phyloP scores from a whole-genome alignment of 92 coral and sea anemone species.

The Zoanthus sansibaricus region DNA sequence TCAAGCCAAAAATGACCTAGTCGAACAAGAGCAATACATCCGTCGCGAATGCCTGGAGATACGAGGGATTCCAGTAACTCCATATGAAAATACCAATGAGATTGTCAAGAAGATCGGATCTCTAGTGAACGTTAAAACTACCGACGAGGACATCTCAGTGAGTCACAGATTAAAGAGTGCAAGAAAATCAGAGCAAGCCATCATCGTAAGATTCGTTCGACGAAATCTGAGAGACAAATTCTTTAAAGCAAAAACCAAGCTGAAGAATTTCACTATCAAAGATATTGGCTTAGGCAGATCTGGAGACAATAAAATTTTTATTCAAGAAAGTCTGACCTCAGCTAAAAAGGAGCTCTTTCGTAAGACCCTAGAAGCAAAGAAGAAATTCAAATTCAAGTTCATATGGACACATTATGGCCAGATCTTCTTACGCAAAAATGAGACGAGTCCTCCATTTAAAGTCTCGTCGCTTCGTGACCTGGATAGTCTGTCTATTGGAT shows the following conservation, averaged over 20 bases:
- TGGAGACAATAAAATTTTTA: slow-evolving; percentile 33
- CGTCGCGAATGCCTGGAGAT: slow-evolving; percentile 29
- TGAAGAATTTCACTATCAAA: slow-evolving; percentile 15
- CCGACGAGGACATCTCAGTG: slow-evolving; percentile 14
- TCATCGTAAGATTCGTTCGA: slow-evolving; percentile 33
- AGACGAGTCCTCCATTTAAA: slow-evolving; percentile 25
- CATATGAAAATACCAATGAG: not conserved
- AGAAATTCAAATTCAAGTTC: slow-evolving; percentile 23
- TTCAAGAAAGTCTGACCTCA: slow-evolving; percentile 50
- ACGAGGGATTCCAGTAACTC: not conserved
- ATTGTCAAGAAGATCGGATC: not conserved
- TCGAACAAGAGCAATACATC: slow-evolving; percentile 39
- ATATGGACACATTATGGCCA: slow-evolving; percentile 47
- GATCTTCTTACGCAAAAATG: slow-evolving; percentile 35
- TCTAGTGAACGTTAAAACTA: not conserved
- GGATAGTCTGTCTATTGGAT: not conserved
- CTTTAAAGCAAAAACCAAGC: slow-evolving; percentile 24
- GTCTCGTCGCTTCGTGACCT: slow-evolving; percentile 34
- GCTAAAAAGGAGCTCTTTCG: slow-evolving; percentile 41
- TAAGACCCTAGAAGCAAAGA: slow-evolving; percentile 20
- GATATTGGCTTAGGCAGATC: slow-evolving; percentile 28
- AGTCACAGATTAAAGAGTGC: slow-evolving; percentile 21
- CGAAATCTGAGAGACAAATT: slow-evolving; percentile 17
- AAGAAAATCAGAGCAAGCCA: not conserved
- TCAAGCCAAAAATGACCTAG: slow-evolving; percentile 12